Evolutionary conservation across 2,888 invertebrate genomes (phyloP).

Genomic region (Oscheius onirici): DNA sequence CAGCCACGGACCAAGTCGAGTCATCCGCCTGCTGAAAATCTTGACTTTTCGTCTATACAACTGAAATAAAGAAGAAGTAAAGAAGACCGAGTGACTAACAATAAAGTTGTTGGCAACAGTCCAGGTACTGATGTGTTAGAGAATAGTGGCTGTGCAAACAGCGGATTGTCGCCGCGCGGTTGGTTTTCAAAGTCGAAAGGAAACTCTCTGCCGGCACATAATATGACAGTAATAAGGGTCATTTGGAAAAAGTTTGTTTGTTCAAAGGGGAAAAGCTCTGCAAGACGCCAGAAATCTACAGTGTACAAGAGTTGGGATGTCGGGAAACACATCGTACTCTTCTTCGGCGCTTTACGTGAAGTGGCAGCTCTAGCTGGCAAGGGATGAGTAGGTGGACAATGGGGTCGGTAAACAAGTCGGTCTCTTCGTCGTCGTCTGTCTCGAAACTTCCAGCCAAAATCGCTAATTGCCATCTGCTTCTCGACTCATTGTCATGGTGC

Average conservation of each 20-base stretch:
- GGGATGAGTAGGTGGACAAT: constrained; percentile 33
- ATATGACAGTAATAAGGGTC: not conserved
- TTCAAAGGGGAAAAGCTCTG: not conserved
- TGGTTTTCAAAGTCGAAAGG: constrained; percentile 8
- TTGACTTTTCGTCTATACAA: not conserved
- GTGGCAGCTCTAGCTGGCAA: constrained; percentile 31
- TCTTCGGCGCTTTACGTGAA: constrained; percentile 30
- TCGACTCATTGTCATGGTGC: not conserved
- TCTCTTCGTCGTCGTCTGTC: not conserved
- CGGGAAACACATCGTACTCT: constrained; percentile 28
- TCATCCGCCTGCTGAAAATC: constrained; percentile 38
- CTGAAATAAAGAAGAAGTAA: not conserved
- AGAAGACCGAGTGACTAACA: not conserved
- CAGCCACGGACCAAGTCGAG: constrained; percentile 59
- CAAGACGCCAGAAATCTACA: not conserved
- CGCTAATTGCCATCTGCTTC: constrained; percentile 17
- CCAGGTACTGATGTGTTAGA: constrained; percentile 22
- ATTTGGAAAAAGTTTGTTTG: not conserved
- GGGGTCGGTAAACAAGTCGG: constrained; percentile 29
- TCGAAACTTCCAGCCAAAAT: not conserved
- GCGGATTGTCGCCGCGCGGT: constrained; percentile 25
- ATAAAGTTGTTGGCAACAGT: constrained; percentile 3
- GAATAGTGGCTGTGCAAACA: constrained; percentile 27
- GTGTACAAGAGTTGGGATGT: constrained; percentile 2
- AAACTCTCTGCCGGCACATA: constrained; percentile 1